These are phyloP conservation scores for Plectrocnemia conspersa DNA, from an alignment of 1,140 invertebrate species.

Conservation along the genomic window DNA sequence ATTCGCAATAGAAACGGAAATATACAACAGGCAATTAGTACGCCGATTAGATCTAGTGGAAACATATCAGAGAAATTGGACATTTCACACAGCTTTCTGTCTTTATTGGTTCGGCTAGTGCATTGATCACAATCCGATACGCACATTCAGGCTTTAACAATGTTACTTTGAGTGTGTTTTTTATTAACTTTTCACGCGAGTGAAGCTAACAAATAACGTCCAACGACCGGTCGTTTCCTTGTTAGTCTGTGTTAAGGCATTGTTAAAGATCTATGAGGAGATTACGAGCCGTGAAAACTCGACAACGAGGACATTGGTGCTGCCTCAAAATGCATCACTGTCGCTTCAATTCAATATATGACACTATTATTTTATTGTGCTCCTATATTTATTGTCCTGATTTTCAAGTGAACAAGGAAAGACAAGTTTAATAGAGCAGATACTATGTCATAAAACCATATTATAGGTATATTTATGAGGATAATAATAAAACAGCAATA, in stretches of 20 bases:
- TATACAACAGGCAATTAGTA: background rate
- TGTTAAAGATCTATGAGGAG: slow-evolving; percentile 19
- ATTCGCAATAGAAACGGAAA: background rate
- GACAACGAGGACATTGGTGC: too few relatives aligned
- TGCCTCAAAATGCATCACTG: too few relatives aligned
- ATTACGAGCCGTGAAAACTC: slow-evolving; percentile 12
- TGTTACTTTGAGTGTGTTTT: slow-evolving; percentile 5
- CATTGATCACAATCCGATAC: slow-evolving; percentile 13
- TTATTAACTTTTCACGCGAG: slow-evolving; percentile 13
- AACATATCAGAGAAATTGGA: too few relatives aligned
- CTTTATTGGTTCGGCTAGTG: background rate
- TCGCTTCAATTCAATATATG: too few relatives aligned
- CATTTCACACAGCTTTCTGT: background rate
- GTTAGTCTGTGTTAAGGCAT: slow-evolving; percentile 24
- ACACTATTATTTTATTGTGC: too few relatives aligned
- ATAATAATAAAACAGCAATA: too few relatives aligned
- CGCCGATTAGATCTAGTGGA: background rate
- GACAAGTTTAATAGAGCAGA: too few relatives aligned
- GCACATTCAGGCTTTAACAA: slow-evolving; percentile 7
- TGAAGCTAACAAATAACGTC: slow-evolving; percentile 24
- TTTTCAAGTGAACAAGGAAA: too few relatives aligned
- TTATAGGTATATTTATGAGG: too few relatives aligned
- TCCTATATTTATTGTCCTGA: too few relatives aligned
- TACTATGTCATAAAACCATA: too few relatives aligned
- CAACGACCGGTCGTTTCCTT: slow-evolving; percentile 20